Conservation (phyloP, 2,888 invertebrate genomes). For the Clitarchus hookeri region DNA sequence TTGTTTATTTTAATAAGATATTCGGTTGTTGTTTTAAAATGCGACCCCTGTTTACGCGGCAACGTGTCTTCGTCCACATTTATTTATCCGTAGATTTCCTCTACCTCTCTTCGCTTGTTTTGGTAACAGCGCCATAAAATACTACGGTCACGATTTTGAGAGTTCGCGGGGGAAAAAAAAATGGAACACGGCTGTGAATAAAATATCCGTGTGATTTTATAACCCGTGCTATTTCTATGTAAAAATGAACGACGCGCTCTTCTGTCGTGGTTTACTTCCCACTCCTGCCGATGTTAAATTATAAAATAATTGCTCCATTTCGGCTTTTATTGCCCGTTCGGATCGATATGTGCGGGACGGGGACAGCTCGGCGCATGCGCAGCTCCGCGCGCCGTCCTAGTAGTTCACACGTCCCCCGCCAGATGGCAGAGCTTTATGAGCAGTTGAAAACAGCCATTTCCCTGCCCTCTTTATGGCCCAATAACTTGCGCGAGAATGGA, state of each 20-base stretch:
- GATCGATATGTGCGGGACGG: conserved; percentile 25
- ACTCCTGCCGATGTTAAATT: background rate
- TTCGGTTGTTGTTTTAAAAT: no score
- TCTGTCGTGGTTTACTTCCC: background rate
- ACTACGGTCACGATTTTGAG: background rate
- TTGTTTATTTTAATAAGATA: no score
- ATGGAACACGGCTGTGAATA: background rate
- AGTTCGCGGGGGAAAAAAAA: background rate
- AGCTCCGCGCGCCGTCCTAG: conserved; percentile 19
- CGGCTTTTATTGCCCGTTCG: conserved; percentile 27
- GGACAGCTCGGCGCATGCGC: no score
- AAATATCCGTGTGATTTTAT: background rate
- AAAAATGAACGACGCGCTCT: conserved; percentile 1
- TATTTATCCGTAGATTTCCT: no score
- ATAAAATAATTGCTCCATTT: conserved; percentile 27
- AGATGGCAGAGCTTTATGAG: conserved; percentile 46
- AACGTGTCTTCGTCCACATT: no score
- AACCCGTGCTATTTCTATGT: background rate
- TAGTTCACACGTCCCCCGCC: conserved; percentile 45
- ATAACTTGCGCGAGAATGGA: background rate
- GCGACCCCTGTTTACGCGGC: no score
- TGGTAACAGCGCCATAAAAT: conserved; percentile 11
- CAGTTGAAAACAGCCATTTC: conserved; percentile 30
- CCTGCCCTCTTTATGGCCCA: conserved; percentile 16
- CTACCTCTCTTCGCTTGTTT: background rate